Evolutionary conservation across 2,888 invertebrate genomes (phyloP), one percentile per base, ranked within the genome.

Genomic region (Brenthis daphne): DNA sequence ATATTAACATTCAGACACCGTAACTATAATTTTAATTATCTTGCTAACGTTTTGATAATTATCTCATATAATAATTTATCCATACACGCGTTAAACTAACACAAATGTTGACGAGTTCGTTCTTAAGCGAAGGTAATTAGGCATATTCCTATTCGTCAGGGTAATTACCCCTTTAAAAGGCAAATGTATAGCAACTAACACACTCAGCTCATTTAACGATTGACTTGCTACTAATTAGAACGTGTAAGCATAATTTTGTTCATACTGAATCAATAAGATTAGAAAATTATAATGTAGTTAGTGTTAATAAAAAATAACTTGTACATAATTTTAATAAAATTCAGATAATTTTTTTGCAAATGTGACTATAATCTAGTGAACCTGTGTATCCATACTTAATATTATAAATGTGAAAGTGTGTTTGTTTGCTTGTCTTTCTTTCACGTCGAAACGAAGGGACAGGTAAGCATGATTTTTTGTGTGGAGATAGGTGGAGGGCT

Each of bases 41-140:
- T 57, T 54, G 66, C 53, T 53, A 69, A 63, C 57, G 63, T 65
- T 55, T 69, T 69, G 61, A 63, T 69, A 66, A 69, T 69, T 69
- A 69, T 66, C 69, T 65, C 63, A 63, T 66, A 69, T 63, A 66
- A 66, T 69, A 69, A 69, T 63, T 65, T 65, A 63, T 57, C 48
- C 64, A 66, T 57, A 57, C 48, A 66, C 63, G 66, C 65, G 61
- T 69, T 63, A 69, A 69, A 69, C 69, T 63, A 63, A 57, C 65
- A 57, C 63, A 69, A 66, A 69, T 69, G 69, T 69, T 69, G 69
- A 66, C 69, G 69, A 69, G 66, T 69, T 69, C 66, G 57, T 61
- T 69, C 63, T 63, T 63, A 54, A 57, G 66, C 61, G 63, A 66
- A 69, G 57, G 69, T 69, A 69, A 69, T 66, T 69, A 69, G 63